Conservation (phyloP, 35 echinoderm and acorn worm genomes). For the Lytechinus pictus region DNA sequence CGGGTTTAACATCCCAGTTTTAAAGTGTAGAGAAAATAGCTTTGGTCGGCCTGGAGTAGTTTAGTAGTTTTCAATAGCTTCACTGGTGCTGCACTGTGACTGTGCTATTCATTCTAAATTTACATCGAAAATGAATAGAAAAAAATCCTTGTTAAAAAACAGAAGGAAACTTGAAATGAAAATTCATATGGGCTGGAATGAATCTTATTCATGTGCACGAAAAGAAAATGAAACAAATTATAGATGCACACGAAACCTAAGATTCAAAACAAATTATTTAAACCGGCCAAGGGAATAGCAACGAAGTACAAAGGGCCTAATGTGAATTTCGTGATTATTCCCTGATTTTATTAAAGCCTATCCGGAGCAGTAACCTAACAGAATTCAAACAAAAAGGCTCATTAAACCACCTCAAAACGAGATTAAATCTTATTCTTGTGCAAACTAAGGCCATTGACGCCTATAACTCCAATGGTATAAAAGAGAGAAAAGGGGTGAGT, state of each 20-base stretch:
- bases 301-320: neutral
- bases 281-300: neutral
- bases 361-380: neutral
- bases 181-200: no score
- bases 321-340: neutral
- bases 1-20: no score
- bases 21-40: no score
- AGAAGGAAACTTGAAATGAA: no score
- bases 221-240: neutral
- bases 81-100: no score
- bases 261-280: neutral
- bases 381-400: neutral
- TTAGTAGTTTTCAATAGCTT: no score
- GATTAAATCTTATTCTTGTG: neutral
- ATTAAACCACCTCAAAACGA: neutral
- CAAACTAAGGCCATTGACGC: neutral
- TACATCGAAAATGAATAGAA: no score
- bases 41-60: no score
- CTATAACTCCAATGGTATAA: neutral
- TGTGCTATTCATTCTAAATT: no score
- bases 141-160: no score
- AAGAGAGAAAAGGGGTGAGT: neutral
- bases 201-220: neutral
- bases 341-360: neutral
- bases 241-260: neutral